Evolutionary conservation across 1,140 invertebrate genomes (phyloP), one percentile per base, ranked within the genome.

Genomic region (Globodera rostochiensis): DNA sequence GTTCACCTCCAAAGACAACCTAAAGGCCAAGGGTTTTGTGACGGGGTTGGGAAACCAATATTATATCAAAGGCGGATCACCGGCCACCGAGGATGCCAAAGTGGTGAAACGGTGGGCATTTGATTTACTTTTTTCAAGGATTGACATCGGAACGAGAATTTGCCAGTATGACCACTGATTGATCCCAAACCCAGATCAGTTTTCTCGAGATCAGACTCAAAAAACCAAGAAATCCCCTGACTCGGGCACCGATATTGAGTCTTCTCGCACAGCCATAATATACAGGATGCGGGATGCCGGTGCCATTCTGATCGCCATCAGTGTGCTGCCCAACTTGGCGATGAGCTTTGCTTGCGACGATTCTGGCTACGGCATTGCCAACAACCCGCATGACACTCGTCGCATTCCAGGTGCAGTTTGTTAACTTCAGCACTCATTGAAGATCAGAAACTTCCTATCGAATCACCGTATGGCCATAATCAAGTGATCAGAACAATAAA

Each of bases 311-410:
- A 47, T 76, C 21, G 74, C 74, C 45, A 57, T 76, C 57, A 46
- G 47, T 45, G 46, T 45, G 45, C 66, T 76, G 25, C 74, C 74
- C 36, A 76, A 76, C 36, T 57, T 76, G 74, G 74, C 74, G 66
- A 76, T 76, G 74, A 76, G 66, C 21, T 76, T 25, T 25, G 64
- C 11, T 47, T 75, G 74, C 19, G 66, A 57, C 36, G 57, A 13
- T 64, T 64, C 50, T 7, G 91, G 97, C 7, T 94, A 96, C 87
- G 96, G 95, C 1, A 89, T 91, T 69, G 94, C 95, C 0, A 93
- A 93, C 46, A 98, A 98, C 91, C 95, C 96, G 0, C 97, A 97
- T 89, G 93, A 97, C 83, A 93, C 93, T 0, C 94, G 93, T 4
- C 92, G 94, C 74, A 95, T 94, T 82, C 94, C 94, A 21, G 95